Base-by-base conservation (phyloP, 53 echinoderm and acorn worm species). In the Zoroaster sp. region DNA sequence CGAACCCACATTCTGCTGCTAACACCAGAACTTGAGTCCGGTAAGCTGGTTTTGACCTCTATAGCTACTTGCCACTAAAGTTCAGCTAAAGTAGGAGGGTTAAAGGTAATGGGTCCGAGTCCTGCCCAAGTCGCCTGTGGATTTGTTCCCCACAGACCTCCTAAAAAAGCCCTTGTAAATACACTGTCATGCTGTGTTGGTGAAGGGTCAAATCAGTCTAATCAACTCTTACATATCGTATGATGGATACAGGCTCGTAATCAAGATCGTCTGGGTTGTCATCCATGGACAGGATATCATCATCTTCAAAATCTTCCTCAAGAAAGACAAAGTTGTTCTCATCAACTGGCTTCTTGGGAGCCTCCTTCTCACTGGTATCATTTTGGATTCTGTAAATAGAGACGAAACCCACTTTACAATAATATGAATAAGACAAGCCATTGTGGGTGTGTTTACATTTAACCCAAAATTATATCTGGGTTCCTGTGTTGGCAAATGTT, bases 201-300 rank as follows among this genome's bases (percentile, higher is more conserved):
- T n/a, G n/a, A n/a, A n/a, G n/a, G n/a, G n/a, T n/a, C n/a, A n/a
- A n/a, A n/a, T n/a, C n/a, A n/a, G n/a, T n/a, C n/a, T n/a, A n/a
- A n/a, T n/a, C n/a, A n/a, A 36, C 37, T 35, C 85, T 85, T 85
- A 85, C 85, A 85, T 85, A 85, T 47, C 85, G 70, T n/a, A 85
- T 85, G 85, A 85, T 85, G 71, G 85, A 85, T 15, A 85, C 71
- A 4, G 85, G 85, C 35, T 70, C 67, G 23, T 85, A 85, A 49
- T 85, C 85, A n/a, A 85, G 23, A 71, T 85, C 85, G 36, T 41
- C 43, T 34, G 85, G 49, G 38, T 85, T 85, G 33, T 85, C 85
- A 71, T 85, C 85, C 85, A 85, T 85, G 47, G 85, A 85, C 8
- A 85, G 44, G 35, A 70, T 13, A 23, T 81, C 81, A 11, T 79